Evolutionary conservation across 1,140 invertebrate genomes (phyloP).

Genomic region (Radopholus similis): DNA sequence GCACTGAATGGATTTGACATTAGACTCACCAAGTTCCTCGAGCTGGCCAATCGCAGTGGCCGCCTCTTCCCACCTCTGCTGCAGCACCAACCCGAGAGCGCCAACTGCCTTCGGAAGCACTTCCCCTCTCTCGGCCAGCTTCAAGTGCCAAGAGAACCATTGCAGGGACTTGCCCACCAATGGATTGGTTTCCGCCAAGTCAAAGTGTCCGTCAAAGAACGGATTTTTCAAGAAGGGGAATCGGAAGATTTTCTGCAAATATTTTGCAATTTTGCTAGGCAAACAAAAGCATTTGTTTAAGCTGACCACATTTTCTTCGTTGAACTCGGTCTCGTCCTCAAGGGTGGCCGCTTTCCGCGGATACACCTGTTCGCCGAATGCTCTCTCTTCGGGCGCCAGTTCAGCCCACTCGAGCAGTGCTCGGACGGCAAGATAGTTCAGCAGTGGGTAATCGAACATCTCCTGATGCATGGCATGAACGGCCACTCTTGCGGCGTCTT

Average conservation of each 20-base stretch:
- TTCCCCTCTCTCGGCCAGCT: not conserved
- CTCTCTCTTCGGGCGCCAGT: slow-evolving; percentile 56
- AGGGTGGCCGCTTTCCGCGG: not conserved
- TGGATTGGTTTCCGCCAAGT: slow-evolving; percentile 69
- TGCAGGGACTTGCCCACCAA: slow-evolving; percentile 75
- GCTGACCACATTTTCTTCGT: slow-evolving; percentile 59
- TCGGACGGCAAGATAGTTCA: slow-evolving; percentile 71
- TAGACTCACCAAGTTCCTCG: not conserved
- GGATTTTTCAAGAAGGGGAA: slow-evolving; percentile 76
- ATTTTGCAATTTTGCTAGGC: slow-evolving; percentile 8
- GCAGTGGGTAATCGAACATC: slow-evolving; percentile 72
- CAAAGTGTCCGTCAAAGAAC: slow-evolving; percentile 81
- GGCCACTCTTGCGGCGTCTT: slow-evolving; percentile 73
- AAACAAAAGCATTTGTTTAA: not conserved
- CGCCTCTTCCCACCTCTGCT: not conserved
- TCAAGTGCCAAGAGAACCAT: slow-evolving; percentile 55
- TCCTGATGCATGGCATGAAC: slow-evolving; percentile 81
- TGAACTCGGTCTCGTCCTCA: slow-evolving; percentile 38
- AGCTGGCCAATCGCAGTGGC: not conserved
- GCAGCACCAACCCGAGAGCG: slow-evolving; percentile 1
- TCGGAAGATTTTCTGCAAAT: slow-evolving; percentile 69
- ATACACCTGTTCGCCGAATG: slow-evolving; percentile 23
- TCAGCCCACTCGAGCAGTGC: slow-evolving; percentile 70
- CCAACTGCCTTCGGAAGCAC: not conserved
- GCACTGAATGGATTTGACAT: no score